phyloP scores from a whole-genome alignment of 2,113 vertebrate genomes.

The Dolichallabes microphthalmus region DNA sequence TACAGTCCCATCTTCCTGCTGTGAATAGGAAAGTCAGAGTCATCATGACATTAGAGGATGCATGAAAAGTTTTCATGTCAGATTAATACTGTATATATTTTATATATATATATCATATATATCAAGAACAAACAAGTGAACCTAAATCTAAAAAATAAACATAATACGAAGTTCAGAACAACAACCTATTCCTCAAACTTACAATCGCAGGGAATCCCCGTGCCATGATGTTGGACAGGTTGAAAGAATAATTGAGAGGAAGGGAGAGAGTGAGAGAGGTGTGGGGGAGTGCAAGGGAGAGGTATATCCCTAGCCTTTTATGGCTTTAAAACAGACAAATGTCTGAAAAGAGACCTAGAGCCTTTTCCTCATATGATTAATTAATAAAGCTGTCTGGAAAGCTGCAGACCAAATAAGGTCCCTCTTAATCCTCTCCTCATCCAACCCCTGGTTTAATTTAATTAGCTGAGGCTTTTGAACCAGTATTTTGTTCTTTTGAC shows the following conservation, averaged over 20 bases:
- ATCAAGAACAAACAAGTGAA: no score
- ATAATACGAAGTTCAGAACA: no score
- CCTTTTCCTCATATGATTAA: conserved; percentile 32
- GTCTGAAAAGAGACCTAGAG: background rate
- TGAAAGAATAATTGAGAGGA: background rate
- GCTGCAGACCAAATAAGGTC: conserved; percentile 45
- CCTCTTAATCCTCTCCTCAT: conserved; percentile 19
- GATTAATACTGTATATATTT: no score
- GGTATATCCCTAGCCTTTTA: conserved; percentile 36
- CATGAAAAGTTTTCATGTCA: background rate
- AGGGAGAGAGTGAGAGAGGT: conserved; percentile 2
- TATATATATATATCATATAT: no score
- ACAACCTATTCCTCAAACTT: conserved; percentile 1
- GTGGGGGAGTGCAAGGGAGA: background rate
- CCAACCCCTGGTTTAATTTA: conserved; percentile 20
- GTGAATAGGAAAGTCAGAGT: conserved; percentile 29
- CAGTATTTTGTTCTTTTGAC: conserved; percentile 20
- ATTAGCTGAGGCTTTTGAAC: conserved; percentile 25
- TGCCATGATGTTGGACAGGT: conserved; percentile 27
- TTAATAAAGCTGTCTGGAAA: conserved; percentile 45
- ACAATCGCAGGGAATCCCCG: conserved; percentile 26
- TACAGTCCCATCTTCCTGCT: conserved; percentile 96
- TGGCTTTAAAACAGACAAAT: conserved; percentile 31
- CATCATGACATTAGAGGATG: background rate
- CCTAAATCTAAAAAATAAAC: no score